Percentiles rank a stretch among this genome's conserved stretches.
These are phyloP conservation scores for Pseudorhombus dupliciocellatus DNA, from an alignment of 2,113 vertebrate species.

Conservation along the genomic window DNA sequence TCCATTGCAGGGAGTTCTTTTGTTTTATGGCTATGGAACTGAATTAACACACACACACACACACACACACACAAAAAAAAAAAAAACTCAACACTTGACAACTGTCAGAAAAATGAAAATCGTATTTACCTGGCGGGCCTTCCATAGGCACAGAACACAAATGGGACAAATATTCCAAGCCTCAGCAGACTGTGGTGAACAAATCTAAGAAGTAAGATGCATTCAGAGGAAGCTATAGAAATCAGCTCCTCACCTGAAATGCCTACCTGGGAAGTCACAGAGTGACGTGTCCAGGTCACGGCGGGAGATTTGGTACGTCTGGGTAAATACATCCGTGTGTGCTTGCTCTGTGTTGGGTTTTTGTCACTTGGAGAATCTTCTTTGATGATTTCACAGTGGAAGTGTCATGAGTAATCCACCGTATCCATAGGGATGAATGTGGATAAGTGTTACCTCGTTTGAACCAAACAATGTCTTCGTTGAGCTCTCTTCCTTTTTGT, in stretches of 20 bases:
- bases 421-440: constrained; percentile 35
- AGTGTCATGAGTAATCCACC: constrained; percentile 47
- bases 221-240: not conserved
- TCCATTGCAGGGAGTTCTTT: not conserved
- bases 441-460: constrained; percentile 38
- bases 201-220: not conserved
- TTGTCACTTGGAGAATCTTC: constrained; percentile 38
- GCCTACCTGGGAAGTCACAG: not conserved
- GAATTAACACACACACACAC: no score
- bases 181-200: not conserved
- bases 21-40: no score
- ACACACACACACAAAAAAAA: no score
- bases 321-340: not conserved
- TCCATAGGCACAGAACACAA: not conserved
- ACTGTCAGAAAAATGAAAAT: not conserved
- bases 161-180: not conserved
- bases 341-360: constrained; percentile 4
- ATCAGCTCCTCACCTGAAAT: not conserved
- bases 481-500: constrained; percentile 4
- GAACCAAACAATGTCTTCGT: constrained; percentile 23
- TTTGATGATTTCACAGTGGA: constrained; percentile 43
- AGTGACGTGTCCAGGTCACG: constrained; percentile 1
- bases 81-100: no score
- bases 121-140: not conserved
- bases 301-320: constrained; percentile 4